Conservation (phyloP, 2,113 vertebrate species). For the Nipponia nippon region DNA sequence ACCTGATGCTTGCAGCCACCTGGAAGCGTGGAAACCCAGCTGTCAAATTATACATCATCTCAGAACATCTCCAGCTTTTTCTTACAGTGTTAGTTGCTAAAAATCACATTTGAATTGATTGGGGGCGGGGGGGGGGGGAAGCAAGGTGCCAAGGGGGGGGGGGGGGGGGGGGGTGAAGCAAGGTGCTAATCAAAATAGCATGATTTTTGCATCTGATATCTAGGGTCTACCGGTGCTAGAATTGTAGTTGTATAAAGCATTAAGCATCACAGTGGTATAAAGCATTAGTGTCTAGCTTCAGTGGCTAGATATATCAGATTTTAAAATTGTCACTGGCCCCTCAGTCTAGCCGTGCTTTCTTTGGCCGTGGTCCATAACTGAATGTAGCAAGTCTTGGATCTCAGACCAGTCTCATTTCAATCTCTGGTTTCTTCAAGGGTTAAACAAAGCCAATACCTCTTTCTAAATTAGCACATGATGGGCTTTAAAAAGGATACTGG, state of each 20-base stretch:
- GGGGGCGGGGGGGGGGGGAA: no score
- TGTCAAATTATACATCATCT: background rate
- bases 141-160: no score
- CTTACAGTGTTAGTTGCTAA: background rate
- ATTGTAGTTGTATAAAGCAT: background rate
- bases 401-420: background rate
- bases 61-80: background rate
- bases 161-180: background rate
- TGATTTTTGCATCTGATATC: background rate
- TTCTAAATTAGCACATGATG: background rate
- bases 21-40: background rate
- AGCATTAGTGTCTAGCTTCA: background rate
- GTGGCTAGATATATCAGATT: background rate
- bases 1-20: background rate
- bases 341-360: background rate
- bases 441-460: background rate
- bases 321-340: background rate
- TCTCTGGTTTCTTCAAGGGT: slow-evolving; percentile 1
- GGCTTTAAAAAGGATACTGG: background rate
- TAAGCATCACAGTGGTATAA: background rate
- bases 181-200: background rate
- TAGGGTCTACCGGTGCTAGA: background rate
- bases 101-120: background rate
- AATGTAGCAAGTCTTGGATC: background rate
- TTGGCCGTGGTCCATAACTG: background rate